Conservation (phyloP, 2,113 vertebrate species). For the Emydocephalus ijimae region DNA sequence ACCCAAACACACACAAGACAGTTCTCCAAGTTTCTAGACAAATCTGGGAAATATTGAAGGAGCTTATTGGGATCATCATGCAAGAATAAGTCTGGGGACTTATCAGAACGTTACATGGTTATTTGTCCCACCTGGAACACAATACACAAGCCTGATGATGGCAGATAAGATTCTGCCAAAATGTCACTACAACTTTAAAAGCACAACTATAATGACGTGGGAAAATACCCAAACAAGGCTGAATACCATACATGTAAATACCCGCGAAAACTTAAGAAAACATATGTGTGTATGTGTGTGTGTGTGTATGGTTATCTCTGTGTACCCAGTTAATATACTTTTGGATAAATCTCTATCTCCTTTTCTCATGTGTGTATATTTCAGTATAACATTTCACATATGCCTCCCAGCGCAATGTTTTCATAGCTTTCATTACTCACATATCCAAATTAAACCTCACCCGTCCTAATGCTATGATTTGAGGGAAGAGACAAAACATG, state of each 20-base stretch:
- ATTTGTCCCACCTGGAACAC: neutral
- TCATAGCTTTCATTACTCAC: neutral
- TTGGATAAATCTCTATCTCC: neutral
- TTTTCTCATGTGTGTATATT: neutral
- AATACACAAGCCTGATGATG: no score
- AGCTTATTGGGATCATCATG: neutral
- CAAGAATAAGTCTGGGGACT: neutral
- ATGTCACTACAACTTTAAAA: no score
- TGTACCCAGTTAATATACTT: neutral
- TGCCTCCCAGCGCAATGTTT: neutral
- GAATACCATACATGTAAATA: no score
- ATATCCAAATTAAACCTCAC: neutral
- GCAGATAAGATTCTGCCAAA: no score
- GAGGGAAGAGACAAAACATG: neutral
- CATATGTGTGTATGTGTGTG: no score
- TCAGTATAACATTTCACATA: neutral
- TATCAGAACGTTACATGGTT: neutral
- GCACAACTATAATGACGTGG: no score
- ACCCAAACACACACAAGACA: neutral
- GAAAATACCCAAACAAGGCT: no score
- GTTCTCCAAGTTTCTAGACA: neutral
- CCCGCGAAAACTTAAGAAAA: no score
- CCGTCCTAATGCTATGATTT: neutral
- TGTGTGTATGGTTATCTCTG: neutral
- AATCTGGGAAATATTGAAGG: neutral